These are phyloP conservation scores for Diploscapter pachys DNA, from an alignment of 1,140 invertebrate species.

Conservation along the genomic window DNA sequence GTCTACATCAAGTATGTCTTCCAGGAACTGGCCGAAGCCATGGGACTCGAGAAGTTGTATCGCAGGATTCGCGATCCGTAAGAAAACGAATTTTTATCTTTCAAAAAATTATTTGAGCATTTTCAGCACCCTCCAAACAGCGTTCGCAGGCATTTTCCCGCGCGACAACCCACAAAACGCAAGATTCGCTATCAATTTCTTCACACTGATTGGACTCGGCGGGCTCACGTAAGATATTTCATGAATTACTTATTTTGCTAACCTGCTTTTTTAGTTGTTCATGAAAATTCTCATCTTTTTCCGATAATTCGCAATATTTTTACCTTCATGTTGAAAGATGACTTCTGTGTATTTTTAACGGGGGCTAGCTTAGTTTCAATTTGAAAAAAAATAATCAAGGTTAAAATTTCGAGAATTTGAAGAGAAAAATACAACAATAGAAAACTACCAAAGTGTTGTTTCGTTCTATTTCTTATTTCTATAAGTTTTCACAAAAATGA, in stretches of 20 bases:
- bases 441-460: too few species aligned
- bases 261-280: neutral
- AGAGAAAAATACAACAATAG: too few species aligned
- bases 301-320: too few species aligned
- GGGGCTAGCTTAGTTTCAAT: too few species aligned
- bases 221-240: conserved; percentile 71
- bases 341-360: too few species aligned
- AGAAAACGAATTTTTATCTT: conserved; percentile 10
- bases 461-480: too few species aligned
- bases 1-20: conserved; percentile 98
- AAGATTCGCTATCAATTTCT: conserved; percentile 97
- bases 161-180: conserved; percentile 92
- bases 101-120: conserved; percentile 35
- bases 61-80: conserved; percentile 80
- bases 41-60: conserved; percentile 88
- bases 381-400: too few species aligned
- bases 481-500: too few species aligned
- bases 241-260: conserved; percentile 2
- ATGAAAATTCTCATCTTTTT: neutral
- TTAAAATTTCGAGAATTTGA: too few species aligned
- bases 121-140: conserved; percentile 74
- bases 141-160: conserved; percentile 89
- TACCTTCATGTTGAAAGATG: too few species aligned
- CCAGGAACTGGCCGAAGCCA: conserved; percentile 89
- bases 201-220: conserved; percentile 94